A percentile compares a stretch with the other conserved stretches of the same genome.
These are phyloP conservation scores for Numenius phaeopus DNA, from an alignment of 2,797 vertebrate genomes.

Conservation along the genomic window DNA sequence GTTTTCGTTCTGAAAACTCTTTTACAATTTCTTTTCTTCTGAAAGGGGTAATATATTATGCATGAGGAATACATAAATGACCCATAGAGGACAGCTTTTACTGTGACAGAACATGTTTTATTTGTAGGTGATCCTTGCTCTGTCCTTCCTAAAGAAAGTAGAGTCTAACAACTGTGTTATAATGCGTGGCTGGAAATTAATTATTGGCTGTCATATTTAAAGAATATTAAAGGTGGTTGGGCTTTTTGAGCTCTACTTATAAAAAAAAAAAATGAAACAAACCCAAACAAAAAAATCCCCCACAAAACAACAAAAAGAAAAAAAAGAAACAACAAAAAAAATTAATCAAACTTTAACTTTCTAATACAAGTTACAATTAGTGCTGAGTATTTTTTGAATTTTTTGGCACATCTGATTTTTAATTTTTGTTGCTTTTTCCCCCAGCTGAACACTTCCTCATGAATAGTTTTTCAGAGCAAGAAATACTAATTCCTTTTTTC, in stretches of 20 bases:
- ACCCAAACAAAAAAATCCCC: neutral
- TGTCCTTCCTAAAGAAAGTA: neutral
- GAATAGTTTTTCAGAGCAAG: neutral
- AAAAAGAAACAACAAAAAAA: neutral
- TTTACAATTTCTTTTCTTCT: neutral
- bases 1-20: neutral
- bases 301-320: neutral
- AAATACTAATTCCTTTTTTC: neutral
- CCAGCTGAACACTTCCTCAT: neutral
- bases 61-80: neutral
- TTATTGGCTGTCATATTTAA: neutral
- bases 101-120: neutral
- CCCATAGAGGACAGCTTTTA: neutral
- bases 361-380: neutral
- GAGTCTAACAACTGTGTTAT: neutral
- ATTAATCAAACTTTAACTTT: neutral
- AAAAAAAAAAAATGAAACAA: neutral
- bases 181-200: neutral
- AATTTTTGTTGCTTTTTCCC: neutral
- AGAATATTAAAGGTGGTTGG: neutral
- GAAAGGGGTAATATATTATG: neutral
- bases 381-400: neutral
- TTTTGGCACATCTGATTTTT: neutral
- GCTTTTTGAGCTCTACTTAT: neutral
- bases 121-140: neutral